Conservation (phyloP, 2,888 invertebrate genomes). For the Idaea biselata region DNA sequence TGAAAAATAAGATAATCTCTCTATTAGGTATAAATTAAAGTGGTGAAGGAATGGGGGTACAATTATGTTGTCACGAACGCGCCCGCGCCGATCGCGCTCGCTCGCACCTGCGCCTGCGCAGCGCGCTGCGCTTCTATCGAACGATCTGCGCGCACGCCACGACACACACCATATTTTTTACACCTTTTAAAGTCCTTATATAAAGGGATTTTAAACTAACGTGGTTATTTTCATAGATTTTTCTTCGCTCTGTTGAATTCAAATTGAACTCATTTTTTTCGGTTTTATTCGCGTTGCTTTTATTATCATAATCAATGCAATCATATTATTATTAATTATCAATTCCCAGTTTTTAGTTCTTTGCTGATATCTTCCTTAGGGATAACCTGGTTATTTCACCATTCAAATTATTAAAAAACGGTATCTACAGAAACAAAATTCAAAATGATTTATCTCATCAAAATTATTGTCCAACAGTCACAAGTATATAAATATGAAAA, state of each 20-base stretch:
- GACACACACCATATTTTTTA: conserved; percentile 16
- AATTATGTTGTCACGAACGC: conserved; percentile 79
- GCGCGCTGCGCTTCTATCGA: conserved; percentile 28
- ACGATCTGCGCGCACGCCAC: conserved; percentile 53
- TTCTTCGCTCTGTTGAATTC: background rate
- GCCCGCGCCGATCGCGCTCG: conserved; percentile 38
- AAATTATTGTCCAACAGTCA: too few species aligned
- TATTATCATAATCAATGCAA: too few species aligned
- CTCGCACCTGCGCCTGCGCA: conserved; percentile 27
- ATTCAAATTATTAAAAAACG: too few species aligned
- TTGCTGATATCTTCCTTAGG: too few species aligned
- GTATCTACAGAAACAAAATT: too few species aligned
- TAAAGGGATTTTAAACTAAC: background rate
- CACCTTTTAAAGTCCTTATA: background rate
- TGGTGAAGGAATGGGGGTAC: conserved; percentile 63
- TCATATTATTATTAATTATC: too few species aligned
- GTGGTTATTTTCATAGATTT: background rate
- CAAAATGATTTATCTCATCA: too few species aligned
- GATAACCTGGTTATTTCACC: too few species aligned
- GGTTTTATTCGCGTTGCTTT: too few species aligned
- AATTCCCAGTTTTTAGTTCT: background rate
- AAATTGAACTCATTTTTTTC: too few species aligned
- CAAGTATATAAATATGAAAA: too few species aligned
- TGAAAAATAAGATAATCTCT: conserved; percentile 72
- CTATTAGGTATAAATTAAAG: conserved; percentile 79